Conservation (phyloP, 2,797 vertebrate species). For the Holocentrus rufus region DNA sequence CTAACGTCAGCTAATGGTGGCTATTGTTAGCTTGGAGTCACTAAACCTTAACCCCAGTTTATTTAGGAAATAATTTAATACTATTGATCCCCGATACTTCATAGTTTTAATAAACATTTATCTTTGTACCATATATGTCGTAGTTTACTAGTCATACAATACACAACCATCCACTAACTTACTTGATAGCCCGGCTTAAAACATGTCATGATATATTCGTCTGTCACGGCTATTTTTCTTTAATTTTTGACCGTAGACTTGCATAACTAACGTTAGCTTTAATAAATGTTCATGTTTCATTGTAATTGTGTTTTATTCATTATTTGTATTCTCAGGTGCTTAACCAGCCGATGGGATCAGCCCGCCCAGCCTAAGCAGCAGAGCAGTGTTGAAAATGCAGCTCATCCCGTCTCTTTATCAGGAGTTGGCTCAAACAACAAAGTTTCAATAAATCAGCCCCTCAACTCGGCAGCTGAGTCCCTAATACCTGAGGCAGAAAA, state of each 20-base stretch:
- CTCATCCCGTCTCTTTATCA: conserved; percentile 56
- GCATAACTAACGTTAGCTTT: too few relatives aligned
- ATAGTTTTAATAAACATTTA: too few relatives aligned
- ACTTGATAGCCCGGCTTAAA: too few relatives aligned
- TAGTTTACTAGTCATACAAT: too few relatives aligned
- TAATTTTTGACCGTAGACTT: too few relatives aligned
- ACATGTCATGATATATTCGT: too few relatives aligned
- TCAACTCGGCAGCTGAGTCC: conserved; percentile 1
- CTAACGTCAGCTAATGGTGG: not conserved
- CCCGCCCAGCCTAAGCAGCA: conserved; percentile 73
- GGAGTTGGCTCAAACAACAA: conserved; percentile 49
- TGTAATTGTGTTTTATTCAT: not conserved
- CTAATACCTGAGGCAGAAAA: conserved; percentile 23
- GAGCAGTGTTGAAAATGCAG: conserved; percentile 63
- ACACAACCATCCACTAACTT: too few relatives aligned
- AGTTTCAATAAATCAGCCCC: conserved; percentile 20
- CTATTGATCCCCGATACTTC: too few relatives aligned
- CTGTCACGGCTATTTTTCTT: too few relatives aligned
- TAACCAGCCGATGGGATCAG: conserved; percentile 84
- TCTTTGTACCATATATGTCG: too few relatives aligned
- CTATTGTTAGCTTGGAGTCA: not conserved
- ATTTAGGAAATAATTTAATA: too few relatives aligned
- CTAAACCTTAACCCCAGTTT: not conserved
- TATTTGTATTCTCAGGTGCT: conserved; percentile 71
- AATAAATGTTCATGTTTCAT: too few relatives aligned